phyloP scores from a whole-genome alignment of 2,797 vertebrate genomes.

The Hypotaenidia philippensis region DNA sequence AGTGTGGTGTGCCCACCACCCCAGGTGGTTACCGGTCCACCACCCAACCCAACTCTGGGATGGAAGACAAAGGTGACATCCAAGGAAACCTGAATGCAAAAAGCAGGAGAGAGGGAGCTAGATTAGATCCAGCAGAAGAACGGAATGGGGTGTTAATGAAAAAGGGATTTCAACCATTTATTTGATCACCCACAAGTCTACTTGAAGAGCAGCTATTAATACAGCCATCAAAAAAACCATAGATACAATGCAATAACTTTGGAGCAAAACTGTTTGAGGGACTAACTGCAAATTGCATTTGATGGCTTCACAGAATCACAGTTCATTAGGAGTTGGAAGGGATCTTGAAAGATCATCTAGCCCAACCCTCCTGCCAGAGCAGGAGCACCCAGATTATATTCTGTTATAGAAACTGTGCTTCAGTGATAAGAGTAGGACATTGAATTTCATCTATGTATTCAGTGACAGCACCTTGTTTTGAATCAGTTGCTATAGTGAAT shows the following conservation, averaged over 20 bases:
- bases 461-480: neutral
- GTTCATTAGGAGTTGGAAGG: too few relatives aligned
- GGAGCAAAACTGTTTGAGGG: neutral
- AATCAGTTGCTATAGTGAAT: neutral
- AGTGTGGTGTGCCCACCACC: rapidly evolving
- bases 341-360: too few relatives aligned
- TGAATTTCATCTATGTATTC: neutral
- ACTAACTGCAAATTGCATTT: neutral
- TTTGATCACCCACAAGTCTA: neutral
- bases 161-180: neutral
- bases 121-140: neutral
- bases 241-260: neutral
- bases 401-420: neutral
- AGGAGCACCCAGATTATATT: neutral
- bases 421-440: neutral
- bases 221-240: neutral
- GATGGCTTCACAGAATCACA: neutral
- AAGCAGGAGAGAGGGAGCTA: neutral
- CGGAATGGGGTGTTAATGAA: rapidly evolving
- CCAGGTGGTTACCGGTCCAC: neutral
- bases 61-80: neutral
- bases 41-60: neutral
- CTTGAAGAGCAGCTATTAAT: neutral
- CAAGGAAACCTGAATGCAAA: neutral
- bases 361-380: too few relatives aligned